Base-by-base conservation (phyloP, 2,888 invertebrate genomes). In the Sminthurides aquaticus region DNA sequence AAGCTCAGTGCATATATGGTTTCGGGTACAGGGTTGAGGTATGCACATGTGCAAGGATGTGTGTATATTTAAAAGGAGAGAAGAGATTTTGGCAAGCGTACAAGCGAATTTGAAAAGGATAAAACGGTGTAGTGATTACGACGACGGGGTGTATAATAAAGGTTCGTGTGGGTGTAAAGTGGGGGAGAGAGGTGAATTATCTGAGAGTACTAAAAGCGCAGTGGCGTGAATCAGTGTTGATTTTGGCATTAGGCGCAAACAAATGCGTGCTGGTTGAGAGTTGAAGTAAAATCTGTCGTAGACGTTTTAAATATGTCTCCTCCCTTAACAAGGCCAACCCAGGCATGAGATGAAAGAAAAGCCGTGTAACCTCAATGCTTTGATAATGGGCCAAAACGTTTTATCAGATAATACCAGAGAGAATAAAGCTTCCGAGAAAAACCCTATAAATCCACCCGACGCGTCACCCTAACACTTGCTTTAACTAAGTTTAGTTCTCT, bases 311-410 rank as follows among this genome's bases (percentile, higher is more conserved):
- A 63, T 57, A 56, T 62, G 57, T 55, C 61, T 61, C 29, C 26
- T 61, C 61, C 20, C 29, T 28, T 57, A 63, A 57, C 57, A 20
- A 63, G 57, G 49, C 48, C 57, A 57, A 63, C 24, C 49, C 57
- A 57, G 57, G 57, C 63, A 58, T 63, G 57, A 57, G 63, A 57
- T 63, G 63, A 63, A 63, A 63, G 63, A 63, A 57, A 57, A 57
- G 58, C 63, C 57, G 57, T 63, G 57, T 58, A 63, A 63, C 63
- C 63, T 63, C 63, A 63, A 57, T 63, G 63, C 57, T 63, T 63
- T 63, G 63, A 63, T 63, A 57, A 63, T 57, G 57, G 63, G 63
- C 63, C 63, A 63, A 62, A 63, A 63, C 63, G 52, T 63, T 63
- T 57, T 52, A 57, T 57, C 63, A 22, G 52, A 63, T 63, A 63